Base-by-base conservation (phyloP, 64 coral and sea anemone species). In the Cladopsammia gracilis region DNA sequence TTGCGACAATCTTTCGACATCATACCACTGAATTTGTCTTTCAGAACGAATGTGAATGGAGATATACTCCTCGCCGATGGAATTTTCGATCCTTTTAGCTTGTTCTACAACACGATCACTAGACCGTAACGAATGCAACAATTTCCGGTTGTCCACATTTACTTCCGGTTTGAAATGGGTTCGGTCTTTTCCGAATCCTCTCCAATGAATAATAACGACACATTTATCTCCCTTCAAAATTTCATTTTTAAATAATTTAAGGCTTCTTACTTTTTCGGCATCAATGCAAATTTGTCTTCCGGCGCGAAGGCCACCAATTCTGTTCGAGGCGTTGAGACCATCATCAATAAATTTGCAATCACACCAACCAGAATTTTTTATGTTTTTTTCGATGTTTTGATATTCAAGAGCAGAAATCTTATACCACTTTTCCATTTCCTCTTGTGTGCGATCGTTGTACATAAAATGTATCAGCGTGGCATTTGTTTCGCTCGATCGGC, bases 341-440 rank as follows among this genome's bases (percentile, higher is more conserved):
- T 80, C 76, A 26, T 99, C 94, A 48, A 99, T 99, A 92, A 99
- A 99, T 57, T 67, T 82, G 51, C 98, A 99, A n/a, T 99, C 95
- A 87, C 93, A 94, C 90, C 91, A 96, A 15, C 98, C 98, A 48
- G 50, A 65, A 10, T 54, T 48, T 72, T 86, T 93, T 10, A 88
- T 75, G 14, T 42, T 46, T 76, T 74, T 58, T 22, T 87, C 23
- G 48, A 94, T 76, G 44, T 79, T 82, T 73, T 72, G 52, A 89
- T 88, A 96, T 18, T 87, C 50, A 23, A 25, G 62, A 18, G 34
- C 25, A 5, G 87, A 88, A 83, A 99, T 86, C 44, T 89, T 78
- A 61, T 96, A 99, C 98, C 98, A 99, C 48, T 89, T 96, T 59
- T 45, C 20, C 62, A 93, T 81, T 25, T 93, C 70, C 58, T 88